A percentile compares a stretch with the other conserved stretches of the same genome.
Evolutionary conservation across 1,140 invertebrate species (phyloP).

Genomic region (Colletes latitarsis): DNA sequence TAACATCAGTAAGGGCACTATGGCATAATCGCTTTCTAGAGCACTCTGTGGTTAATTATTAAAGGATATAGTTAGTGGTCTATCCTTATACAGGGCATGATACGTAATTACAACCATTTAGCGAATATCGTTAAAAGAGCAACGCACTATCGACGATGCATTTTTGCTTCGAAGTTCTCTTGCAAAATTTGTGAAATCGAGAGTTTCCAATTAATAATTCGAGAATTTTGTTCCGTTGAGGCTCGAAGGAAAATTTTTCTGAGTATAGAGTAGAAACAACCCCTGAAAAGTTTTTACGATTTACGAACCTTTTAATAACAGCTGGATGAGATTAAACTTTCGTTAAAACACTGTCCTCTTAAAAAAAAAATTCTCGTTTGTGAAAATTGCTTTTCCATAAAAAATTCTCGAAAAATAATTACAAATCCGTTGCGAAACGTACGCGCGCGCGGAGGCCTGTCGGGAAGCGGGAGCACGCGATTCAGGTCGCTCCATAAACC

Average conservation of each 20-base stretch:
- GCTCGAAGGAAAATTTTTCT: neutral
- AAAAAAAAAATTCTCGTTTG: neutral
- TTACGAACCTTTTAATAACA: neutral
- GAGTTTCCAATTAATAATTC: no score
- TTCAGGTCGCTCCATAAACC: conserved; percentile 5
- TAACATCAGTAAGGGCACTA: no score
- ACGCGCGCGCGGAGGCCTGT: neutral
- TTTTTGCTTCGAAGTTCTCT: no score
- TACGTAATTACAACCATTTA: neutral
- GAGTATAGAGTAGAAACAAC: neutral
- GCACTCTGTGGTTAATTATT: neutral
- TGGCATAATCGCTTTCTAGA: neutral
- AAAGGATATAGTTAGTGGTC: neutral
- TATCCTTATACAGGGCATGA: neutral
- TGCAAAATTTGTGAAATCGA: no score
- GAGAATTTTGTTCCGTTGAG: neutral
- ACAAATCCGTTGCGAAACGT: neutral
- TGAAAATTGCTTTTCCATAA: neutral
- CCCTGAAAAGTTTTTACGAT: neutral
- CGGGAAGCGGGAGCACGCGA: conserved; percentile 12
- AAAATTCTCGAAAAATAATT: conserved; percentile 9
- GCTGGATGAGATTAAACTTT: neutral
- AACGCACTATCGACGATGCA: neutral
- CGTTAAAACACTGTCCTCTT: neutral
- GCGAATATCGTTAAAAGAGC: neutral